Evolutionary conservation across 2,797 vertebrate species (phyloP).

Genomic region (Ceryle rudis): DNA sequence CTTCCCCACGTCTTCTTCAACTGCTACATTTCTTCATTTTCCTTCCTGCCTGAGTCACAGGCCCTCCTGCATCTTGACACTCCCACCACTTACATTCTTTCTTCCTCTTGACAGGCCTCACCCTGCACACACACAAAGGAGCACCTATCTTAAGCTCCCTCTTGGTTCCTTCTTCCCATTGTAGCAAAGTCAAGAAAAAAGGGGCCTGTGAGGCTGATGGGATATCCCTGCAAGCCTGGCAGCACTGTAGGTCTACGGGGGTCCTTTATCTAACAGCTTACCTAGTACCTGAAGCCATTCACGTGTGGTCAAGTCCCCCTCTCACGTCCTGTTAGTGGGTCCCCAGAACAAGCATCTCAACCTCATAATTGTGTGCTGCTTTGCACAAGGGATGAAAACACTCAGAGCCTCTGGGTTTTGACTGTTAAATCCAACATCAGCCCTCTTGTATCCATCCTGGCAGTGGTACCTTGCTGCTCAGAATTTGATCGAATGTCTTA

Average conservation of each 20-base stretch:
- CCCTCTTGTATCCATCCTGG: not conserved
- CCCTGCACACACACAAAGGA: not conserved
- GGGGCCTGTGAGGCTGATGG: not conserved
- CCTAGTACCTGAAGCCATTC: not conserved
- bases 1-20: constrained; percentile 45
- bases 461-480: not conserved
- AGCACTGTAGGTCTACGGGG: not conserved
- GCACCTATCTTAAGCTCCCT: not conserved
- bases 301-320: not conserved
- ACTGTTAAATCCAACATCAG: not conserved
- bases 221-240: not conserved
- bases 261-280: not conserved
- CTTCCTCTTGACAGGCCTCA: constrained; percentile 1
- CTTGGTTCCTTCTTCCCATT: not conserved
- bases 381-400: not conserved
- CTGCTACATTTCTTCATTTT: constrained; percentile 60
- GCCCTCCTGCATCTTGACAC: constrained; percentile 17
- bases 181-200: not conserved
- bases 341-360: not conserved
- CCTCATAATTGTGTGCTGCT: not conserved
- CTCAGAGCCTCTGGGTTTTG: not conserved
- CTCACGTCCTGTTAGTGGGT: not conserved
- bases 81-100: constrained; percentile 34
- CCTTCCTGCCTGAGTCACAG: constrained; percentile 70
- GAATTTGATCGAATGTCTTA: not conserved